Evolutionary conservation across 2,888 invertebrate genomes (phyloP).

Genomic region (Pimpla rufipes): DNA sequence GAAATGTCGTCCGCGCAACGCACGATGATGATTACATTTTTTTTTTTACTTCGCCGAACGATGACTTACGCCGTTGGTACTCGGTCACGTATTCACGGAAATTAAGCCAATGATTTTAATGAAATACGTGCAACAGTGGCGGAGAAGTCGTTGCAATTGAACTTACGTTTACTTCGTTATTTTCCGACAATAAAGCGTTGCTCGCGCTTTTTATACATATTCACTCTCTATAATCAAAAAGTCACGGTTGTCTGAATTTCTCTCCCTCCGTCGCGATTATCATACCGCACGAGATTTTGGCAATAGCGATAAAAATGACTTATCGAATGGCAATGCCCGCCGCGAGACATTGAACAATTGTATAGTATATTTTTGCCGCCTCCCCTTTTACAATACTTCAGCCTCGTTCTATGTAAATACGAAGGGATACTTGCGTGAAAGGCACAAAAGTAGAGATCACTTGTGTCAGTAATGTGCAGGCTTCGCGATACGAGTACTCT

Average conservation of each 20-base stretch:
- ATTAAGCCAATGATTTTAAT: no score
- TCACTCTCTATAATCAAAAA: neutral
- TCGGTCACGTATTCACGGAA: no score
- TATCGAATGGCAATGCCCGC: slow-evolving; percentile 35
- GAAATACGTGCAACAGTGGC: no score
- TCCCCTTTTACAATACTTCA: slow-evolving; percentile 42
- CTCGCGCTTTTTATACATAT: slow-evolving; percentile 37
- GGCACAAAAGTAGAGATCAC: slow-evolving; percentile 22
- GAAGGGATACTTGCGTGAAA: slow-evolving; percentile 25
- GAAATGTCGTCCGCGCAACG: no score
- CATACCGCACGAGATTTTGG: slow-evolving; percentile 12
- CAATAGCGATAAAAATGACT: slow-evolving; percentile 22
- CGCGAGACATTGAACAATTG: slow-evolving; percentile 23
- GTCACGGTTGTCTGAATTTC: neutral
- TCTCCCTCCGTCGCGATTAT: neutral
- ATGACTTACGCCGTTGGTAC: no score
- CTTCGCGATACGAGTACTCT: slow-evolving; percentile 75
- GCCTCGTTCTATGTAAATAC: slow-evolving; percentile 51
- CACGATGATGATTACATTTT: no score
- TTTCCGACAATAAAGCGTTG: slow-evolving; percentile 59
- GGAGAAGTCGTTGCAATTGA: no score
- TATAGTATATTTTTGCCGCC: slow-evolving; percentile 63
- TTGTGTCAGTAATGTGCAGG: slow-evolving; percentile 79
- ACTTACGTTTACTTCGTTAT: neutral
- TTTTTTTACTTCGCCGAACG: no score